These are phyloP conservation scores for Montipora sp. DNA, from an alignment of 64 coral and sea anemone genomes.

Conservation along the genomic window DNA sequence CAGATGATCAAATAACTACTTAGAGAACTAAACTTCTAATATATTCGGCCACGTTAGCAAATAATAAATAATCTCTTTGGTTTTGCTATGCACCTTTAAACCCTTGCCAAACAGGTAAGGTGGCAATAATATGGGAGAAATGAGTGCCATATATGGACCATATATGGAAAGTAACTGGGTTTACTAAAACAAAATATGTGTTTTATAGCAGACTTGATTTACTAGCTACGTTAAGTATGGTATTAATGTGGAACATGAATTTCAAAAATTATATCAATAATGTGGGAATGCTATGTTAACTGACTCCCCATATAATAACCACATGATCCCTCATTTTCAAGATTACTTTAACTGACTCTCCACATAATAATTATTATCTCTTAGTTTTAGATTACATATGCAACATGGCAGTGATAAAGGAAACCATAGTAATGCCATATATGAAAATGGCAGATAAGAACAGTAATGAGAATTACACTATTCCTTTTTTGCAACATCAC, in stretches of 20 bases:
- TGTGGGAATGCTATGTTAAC: constrained; percentile 29
- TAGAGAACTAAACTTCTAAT: too few species aligned
- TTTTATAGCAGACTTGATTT: constrained; percentile 7
- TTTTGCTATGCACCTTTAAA: too few species aligned
- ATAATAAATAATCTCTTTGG: too few species aligned
- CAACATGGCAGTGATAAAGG: not conserved
- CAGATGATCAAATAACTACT: too few species aligned
- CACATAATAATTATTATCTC: constrained; percentile 4
- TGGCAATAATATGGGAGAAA: constrained; percentile 11
- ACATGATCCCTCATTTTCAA: constrained; percentile 13
- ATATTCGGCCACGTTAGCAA: too few species aligned
- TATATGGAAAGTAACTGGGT: constrained; percentile 10
- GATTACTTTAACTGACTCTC: not conserved
- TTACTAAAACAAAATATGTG: constrained; percentile 16
- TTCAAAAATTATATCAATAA: constrained; percentile 8
- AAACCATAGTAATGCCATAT: constrained; percentile 18
- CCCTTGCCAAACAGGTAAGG: not conserved
- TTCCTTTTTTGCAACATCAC: constrained; percentile 1
- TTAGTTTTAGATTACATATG: not conserved
- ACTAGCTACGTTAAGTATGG: not conserved
- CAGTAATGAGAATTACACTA: not conserved
- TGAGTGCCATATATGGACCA: constrained; percentile 1
- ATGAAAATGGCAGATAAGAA: constrained; percentile 14
- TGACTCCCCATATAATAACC: constrained; percentile 30
- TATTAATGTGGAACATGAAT: constrained; percentile 1